Percentiles rank a stretch among this genome's conserved stretches.
phyloP scores from a whole-genome alignment of 2,888 invertebrate genomes.

The Scaeva pyrastri region DNA sequence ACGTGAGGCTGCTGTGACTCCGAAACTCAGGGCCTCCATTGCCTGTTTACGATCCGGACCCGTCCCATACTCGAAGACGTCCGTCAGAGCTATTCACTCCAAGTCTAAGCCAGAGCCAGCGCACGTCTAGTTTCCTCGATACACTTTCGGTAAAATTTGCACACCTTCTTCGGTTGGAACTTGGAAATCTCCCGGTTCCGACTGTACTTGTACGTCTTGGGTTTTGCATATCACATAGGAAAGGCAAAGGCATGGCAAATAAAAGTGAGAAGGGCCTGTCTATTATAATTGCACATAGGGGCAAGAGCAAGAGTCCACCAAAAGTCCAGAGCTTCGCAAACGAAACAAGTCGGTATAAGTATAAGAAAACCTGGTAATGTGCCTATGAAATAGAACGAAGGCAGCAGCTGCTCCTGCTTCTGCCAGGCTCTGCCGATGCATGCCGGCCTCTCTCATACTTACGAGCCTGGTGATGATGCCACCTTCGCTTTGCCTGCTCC shows the following conservation, averaged over 20 bases:
- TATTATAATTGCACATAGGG: conserved; percentile 30
- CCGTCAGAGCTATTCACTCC: conserved; percentile 24
- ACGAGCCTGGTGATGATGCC: background rate
- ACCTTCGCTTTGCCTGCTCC: conserved; percentile 48
- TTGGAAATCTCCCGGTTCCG: background rate
- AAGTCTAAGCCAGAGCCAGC: conserved; percentile 3
- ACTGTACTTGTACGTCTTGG: background rate
- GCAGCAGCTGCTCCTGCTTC: conserved; percentile 4
- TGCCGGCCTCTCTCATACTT: background rate
- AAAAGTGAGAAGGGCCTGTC: conserved; percentile 23
- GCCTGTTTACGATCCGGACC: background rate
- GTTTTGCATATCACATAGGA: conserved; percentile 26
- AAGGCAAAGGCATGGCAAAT: conserved; percentile 20
- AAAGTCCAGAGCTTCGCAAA: conserved; percentile 26
- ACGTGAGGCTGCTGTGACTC: conserved; percentile 31
- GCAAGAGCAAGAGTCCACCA: conserved; percentile 50
- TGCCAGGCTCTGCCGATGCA: background rate
- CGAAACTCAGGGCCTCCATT: background rate
- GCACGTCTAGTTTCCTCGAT: conserved; percentile 33
- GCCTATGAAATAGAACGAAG: conserved; percentile 18
- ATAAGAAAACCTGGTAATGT: conserved; percentile 15
- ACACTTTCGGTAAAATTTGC: conserved; percentile 59
- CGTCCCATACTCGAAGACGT: background rate
- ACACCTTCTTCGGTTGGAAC: conserved; percentile 25
- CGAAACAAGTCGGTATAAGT: conserved; percentile 16